phyloP scores from a whole-genome alignment of 1,140 invertebrate genomes.

The Aphidius ervi region DNA sequence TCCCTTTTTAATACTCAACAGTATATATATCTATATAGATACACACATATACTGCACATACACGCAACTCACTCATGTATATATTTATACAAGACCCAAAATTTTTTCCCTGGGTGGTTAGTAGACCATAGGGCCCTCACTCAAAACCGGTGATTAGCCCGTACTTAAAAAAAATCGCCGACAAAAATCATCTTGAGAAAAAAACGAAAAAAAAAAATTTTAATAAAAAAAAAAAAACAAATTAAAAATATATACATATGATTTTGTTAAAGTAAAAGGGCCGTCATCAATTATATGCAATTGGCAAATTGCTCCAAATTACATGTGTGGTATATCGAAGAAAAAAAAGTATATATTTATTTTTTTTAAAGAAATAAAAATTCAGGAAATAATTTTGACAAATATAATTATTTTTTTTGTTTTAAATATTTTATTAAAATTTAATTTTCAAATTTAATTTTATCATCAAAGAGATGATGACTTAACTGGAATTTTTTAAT shows the following conservation, averaged over 20 bases:
- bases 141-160: constrained; percentile 14
- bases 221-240: background rate
- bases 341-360: background rate
- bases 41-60: background rate
- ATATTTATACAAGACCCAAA: no score
- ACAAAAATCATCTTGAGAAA: background rate
- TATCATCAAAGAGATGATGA: no score
- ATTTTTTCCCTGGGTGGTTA: no score
- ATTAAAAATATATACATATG: background rate
- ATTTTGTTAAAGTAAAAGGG: constrained; percentile 42
- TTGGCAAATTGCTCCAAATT: constrained; percentile 51
- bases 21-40: constrained; percentile 5
- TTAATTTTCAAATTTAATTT: no score
- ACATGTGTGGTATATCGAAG: constrained; percentile 30
- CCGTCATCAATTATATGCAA: constrained; percentile 51
- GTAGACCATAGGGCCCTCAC: no score
- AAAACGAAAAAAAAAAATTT: background rate
- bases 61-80: no score
- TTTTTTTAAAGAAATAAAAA: no score
- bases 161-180: constrained; percentile 10
- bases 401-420: no score
- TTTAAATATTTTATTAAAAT: no score
- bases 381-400: no score
- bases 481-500: no score
- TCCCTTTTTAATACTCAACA: constrained; percentile 1